phyloP scores from a whole-genome alignment of 2,888 invertebrate species.

The Drosophila anceps region DNA sequence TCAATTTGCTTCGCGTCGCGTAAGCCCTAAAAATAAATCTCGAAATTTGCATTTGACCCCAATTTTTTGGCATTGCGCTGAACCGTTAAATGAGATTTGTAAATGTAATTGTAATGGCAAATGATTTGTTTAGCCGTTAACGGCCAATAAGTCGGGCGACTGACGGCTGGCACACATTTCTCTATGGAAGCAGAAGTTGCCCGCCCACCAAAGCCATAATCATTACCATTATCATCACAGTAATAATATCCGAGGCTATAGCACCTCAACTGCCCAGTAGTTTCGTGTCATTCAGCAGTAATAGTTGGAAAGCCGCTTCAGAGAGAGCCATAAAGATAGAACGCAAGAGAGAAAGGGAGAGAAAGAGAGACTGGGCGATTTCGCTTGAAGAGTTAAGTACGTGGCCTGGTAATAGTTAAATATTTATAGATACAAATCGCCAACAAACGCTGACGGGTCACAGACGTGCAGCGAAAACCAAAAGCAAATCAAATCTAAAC shows the following conservation, averaged over 20 bases:
- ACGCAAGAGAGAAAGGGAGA: background rate
- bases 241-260: slow-evolving; percentile 19
- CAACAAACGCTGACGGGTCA: slow-evolving; percentile 26
- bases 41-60: slow-evolving; percentile 39
- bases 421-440: slow-evolving; percentile 38
- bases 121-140: slow-evolving; percentile 44
- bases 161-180: slow-evolving; percentile 19
- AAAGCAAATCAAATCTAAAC: slow-evolving; percentile 19
- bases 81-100: slow-evolving; percentile 34
- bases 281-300: slow-evolving; percentile 49
- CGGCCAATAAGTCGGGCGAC: slow-evolving; percentile 23
- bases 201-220: slow-evolving; percentile 52
- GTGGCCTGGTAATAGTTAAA: slow-evolving; percentile 34
- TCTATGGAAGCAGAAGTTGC: slow-evolving; percentile 1
- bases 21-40: slow-evolving; percentile 28
- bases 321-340: background rate
- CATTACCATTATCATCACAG: slow-evolving; percentile 45
- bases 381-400: slow-evolving; percentile 28
- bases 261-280: slow-evolving; percentile 29
- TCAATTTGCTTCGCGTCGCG: slow-evolving; percentile 13
- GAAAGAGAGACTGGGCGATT: background rate
- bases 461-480: slow-evolving; percentile 31
- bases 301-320: slow-evolving; percentile 31
- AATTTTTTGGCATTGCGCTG: slow-evolving; percentile 24
- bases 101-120: slow-evolving; percentile 38